Evolutionary conservation across 2,797 vertebrate genomes (phyloP), one percentile per base, ranked within the genome.

Genomic region (Tapera naevia): DNA sequence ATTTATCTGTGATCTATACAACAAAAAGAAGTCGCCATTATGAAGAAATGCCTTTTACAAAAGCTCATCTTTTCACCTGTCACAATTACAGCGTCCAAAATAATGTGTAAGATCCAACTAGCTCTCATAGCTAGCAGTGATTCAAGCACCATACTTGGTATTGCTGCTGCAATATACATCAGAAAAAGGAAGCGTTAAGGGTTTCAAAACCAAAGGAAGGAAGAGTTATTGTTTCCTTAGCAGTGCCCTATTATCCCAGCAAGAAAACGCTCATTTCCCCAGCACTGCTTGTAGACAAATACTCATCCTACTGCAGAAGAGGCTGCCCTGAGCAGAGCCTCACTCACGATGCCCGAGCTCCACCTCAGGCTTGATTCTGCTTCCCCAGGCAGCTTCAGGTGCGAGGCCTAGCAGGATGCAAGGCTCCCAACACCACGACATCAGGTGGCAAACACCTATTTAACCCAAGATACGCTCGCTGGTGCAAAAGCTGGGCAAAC

Each of bases 231-330:
- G 48, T 46, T 54, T 53, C 65, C 60, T 50, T 5, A 27, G 53
- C n/a, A 30, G 7, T 1, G 43, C 45, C 39, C 13, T 11, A 24
- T 4, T 45, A 28, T 6, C 11, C 15, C 2, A 27, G 12, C 1
- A 28, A 57, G 9, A 41, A 69, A 73, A 70, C 60, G 17, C 43
- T n/a, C 2, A 1, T 11, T 28, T 37, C 18, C 35, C 19, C 60
- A 15, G 18, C 33, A 33, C 22, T 0, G 9, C 54, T 2, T 3
- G 7, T 0, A 14, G 7, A 21, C 15, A 23, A n/a, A 11, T 2
- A 8, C 16, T 8, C 14, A 4, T 6, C 9, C 9, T 10, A 17
- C 24, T 8, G 22, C 48, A 22, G 12, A 13, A 39, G 28, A 6
- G 35, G 24, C 32, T 45, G 65, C 57, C 69, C 45, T 7, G 10